Base-by-base conservation (phyloP, 2,888 invertebrate genomes). In the Reticulitermes lucifugus region DNA sequence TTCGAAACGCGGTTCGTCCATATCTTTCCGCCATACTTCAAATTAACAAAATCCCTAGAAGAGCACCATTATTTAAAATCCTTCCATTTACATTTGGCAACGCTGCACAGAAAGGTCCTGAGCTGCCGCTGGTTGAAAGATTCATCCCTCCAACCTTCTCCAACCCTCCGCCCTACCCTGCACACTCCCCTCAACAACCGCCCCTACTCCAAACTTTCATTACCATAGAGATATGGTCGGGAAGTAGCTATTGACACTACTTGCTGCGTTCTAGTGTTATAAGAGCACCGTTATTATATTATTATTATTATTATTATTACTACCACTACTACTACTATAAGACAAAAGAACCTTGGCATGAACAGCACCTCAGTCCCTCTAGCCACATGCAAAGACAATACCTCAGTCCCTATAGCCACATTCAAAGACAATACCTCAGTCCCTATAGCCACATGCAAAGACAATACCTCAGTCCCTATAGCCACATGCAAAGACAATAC, bases 71-170 rank as follows among this genome's bases (percentile, higher is more conserved):
- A n/a, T 65, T 25, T 65, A 10, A n/a, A 25, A 65, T 25, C 7
- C 65, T 65, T 29, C n/a, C 21, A 21, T 4, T 7, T 77, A 46
- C 5, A 83, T 51, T 3, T 75, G 83, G 83, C 83, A 83, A 83
- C 83, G 29, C 35, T 18, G 83, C 43, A 21, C 83, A 75, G 73
- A 75, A 75, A 83, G 59, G 83, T 83, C 83, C 55, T 29, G n/a
- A 22, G 55, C 41, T 73, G 83, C 29, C 59, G 60, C 60, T 80
- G 59, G 80, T 60, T 60, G 59, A 22, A 77, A 77, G 46, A 80
- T 60, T 41, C 80, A 80, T 60, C 60, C 80, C 60, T 29, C 59
- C 80, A 35, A 29, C 60, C 6, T 29, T 46, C 29, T 25, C 55
- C 59, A 29, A 29, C 46, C 79, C 55, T 79, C 18, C 29, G 18